Evolutionary conservation across 2,888 invertebrate species (phyloP).

Genomic region (Bombylius major): DNA sequence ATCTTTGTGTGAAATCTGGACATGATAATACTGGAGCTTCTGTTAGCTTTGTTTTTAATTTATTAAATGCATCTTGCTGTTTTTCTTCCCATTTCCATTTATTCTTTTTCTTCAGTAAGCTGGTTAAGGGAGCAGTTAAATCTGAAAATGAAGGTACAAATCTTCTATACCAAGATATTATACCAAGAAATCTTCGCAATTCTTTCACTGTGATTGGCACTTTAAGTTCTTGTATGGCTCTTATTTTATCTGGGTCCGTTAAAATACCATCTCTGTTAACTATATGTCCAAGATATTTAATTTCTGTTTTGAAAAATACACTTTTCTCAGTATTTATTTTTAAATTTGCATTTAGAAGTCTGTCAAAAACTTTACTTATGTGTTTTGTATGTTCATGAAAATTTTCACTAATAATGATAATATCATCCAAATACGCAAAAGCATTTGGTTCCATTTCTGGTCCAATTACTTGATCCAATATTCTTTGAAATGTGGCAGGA

Average conservation of each 20-base stretch:
- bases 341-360: background rate
- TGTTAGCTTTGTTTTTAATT: background rate
- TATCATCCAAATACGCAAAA: constrained; percentile 6
- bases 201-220: background rate
- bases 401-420: background rate
- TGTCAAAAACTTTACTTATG: background rate
- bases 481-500: constrained; percentile 6
- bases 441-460: constrained; percentile 1
- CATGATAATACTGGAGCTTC: background rate
- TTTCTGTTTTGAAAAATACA: background rate
- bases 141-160: constrained; percentile 1
- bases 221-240: background rate
- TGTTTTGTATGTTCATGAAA: constrained; percentile 2
- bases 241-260: constrained; percentile 1
- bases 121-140: background rate
- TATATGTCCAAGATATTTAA: constrained; percentile 6
- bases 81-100: background rate
- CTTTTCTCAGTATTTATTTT: background rate
- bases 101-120: background rate
- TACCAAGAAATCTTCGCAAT: too few species aligned
- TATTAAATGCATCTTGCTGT: background rate
- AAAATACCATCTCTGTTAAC: background rate
- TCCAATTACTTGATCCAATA: background rate
- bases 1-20: constrained; percentile 1
- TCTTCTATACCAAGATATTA: background rate